Base-by-base conservation (phyloP, 2,113 vertebrate species). In the Ciconia boyciana region DNA sequence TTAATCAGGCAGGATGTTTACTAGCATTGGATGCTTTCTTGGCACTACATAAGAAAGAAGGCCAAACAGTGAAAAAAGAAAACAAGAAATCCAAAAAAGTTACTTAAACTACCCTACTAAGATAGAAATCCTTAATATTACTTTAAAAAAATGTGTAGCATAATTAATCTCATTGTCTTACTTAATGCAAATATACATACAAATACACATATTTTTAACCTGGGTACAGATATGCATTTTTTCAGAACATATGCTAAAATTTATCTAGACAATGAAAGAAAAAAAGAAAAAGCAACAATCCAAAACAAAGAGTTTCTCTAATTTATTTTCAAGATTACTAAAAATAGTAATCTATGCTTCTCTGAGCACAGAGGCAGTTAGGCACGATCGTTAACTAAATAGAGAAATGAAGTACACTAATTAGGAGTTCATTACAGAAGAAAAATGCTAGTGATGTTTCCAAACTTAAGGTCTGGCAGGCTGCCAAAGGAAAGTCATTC, bases 391-490 rank as follows among this genome's bases (percentile, higher is more conserved):
- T 76, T 91, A 80, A 89, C 93, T 76, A 82, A 89, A 84, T 26
- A 84, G 36, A 83, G 74, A 77, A 95, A 95, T 2, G 13, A 96
- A 95, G 68, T 77, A 91, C 70, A 90, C 84, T 95, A 95, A 97
- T 96, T 96, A 93, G 87, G 77, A 91, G 81, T 94, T 96, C 87
- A 93, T 91, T 79, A 85, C 16, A 66, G 91, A 92, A 82, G 52
- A 85, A 95, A 87, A 96, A 93, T 32, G 34, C 89, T 74, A 77
- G 61, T 31, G 83, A 92, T 93, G 87, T 89, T 94, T 97, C 89
- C 81, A 95, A 95, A 95, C 72, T 61, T 57, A 11, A 91, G 70
- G 39, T 83, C 58, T 64, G 94, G 89, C 83, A 77, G 54, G 54
- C 66, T 80, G 91, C 94, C 96, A 94, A 74, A 77, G 61, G 31